Base-by-base conservation (phyloP, 2,797 vertebrate species). In the Diceros bicornis region DNA sequence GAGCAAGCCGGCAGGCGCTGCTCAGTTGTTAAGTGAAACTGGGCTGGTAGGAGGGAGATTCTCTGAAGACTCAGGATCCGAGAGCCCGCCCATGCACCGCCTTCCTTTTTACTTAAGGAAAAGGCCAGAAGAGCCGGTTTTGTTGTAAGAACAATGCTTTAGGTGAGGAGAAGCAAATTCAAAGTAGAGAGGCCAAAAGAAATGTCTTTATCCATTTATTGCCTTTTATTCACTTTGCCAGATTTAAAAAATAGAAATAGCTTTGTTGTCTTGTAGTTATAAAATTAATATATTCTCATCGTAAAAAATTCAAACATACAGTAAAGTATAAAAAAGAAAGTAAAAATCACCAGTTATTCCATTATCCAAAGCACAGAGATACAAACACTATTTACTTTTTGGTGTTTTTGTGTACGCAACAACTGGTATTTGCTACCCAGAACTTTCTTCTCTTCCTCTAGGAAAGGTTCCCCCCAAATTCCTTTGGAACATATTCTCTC, bases 221-320 rank as follows among this genome's bases (percentile, higher is more conserved):
- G 41, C 13, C 11, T 81, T 79, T 20, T 87, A 23, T 77, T 75
- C 41, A 72, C 62, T 91, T 69, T 78, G 55, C 72, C 91, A 96
- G 37, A 92, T 81, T 92, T 77, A 50, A 94, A 89, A 89, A 59
- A 44, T 32, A 11, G 37, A 90, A 62, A 23, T 10, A 20, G 21
- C 59, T 88, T 86, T 74, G 23, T 55, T 37, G 12, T 75, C 61
- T 37, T 81, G 1, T 11, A 62, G 13, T 78, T 94, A 68, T 12
- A 68, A 79, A 82, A 75, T 62, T 7, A 92, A 59, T 27, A 10
- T 62, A 90, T 77, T 89, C 62, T 96, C 61, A 62, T 17, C 72
- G 84, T 83, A n/a, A 84, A 69, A 59, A 57, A 83, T 20, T 75
- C 57, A 88, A 71, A 41, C 50, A 41, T 83, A 92, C 0, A 52